Evolutionary conservation across 1,140 invertebrate genomes (phyloP), one percentile per base, ranked within the genome.

Genomic region (Dufourea novaeangliae): DNA sequence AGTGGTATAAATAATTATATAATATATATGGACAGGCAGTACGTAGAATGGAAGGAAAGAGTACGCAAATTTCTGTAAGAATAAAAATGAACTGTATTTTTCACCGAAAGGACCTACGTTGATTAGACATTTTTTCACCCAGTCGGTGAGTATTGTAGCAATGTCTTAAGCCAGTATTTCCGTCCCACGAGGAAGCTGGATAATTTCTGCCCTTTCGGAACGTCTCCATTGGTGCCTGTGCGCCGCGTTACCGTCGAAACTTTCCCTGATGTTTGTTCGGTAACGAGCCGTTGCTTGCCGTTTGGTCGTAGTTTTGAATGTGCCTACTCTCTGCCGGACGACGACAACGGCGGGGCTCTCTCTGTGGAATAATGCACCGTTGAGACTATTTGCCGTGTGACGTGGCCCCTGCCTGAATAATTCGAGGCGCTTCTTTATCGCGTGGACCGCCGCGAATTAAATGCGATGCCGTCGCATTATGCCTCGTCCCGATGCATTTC

Each of bases 221-320:
- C 11, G 32, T 22, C 44, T 25, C n/a, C 46, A 17, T 54, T 20
- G 37, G 37, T n/a, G 34, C 5, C 37, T 22, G 39, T 14, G n/a
- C 8, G 41, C 41, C n/a, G 27, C 66, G 41, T 37, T 37, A n/a
- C 57, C 11, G 20, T 20, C 6, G 59, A 62, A 62, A 62, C 6
- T 62, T 62, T 17, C 20, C 32, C 32, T n/a, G 34, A 39, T 39
- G 59, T 14, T 62, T 34, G 59, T 41, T 62, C 59, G n/a, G 34
- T 62, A 62, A 62, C 59, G 22, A 62, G 59, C 34, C 59, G 59
- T 39, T 25, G 59, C 34, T 22, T n/a, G 34, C 20, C 5, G 59
- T 62, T n/a, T 62, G 59, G 25, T 62, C 3, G 34, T n/a, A 62
- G 59, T 17, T 62, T 62, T 62, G n/a, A 62, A 62, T 62, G 59